phyloP scores from a whole-genome alignment of 2,113 vertebrate species.

The Oplegnathus fasciatus region DNA sequence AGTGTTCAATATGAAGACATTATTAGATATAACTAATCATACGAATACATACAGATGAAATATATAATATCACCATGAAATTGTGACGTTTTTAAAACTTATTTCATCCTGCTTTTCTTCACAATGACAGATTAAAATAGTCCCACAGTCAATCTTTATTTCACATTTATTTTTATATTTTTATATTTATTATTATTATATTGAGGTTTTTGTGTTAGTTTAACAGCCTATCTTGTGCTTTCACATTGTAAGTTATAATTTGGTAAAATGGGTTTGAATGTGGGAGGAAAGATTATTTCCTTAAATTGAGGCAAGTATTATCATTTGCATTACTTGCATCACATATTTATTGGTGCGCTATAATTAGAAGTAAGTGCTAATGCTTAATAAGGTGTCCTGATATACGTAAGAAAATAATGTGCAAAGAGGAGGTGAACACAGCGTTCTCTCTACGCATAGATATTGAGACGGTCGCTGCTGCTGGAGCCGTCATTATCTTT shows the following conservation, averaged over 20 bases:
- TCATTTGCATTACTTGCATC: neutral
- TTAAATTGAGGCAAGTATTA: neutral
- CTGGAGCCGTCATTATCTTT: conserved; percentile 59
- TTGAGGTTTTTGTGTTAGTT: too few relatives aligned
- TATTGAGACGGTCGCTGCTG: conserved; percentile 10
- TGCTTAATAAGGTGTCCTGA: neutral
- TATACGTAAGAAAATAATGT: neutral
- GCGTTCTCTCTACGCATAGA: neutral
- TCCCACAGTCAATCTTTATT: neutral
- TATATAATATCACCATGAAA: neutral
- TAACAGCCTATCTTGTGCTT: neutral
- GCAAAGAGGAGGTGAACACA: conserved; percentile 15
- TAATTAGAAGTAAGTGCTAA: neutral
- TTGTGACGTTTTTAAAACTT: neutral
- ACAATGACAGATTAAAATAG: too few relatives aligned
- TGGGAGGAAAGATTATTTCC: conserved; percentile 1
- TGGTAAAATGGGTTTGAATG: neutral
- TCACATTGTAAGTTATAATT: neutral
- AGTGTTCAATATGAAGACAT: neutral
- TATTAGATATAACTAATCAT: neutral
- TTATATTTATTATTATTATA: neutral
- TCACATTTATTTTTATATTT: neutral
- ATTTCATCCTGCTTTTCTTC: neutral
- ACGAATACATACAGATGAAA: neutral
- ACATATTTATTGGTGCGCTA: neutral